phyloP scores from a whole-genome alignment of 35 echinoderm and acorn worm genomes.

The Ophiothrix spiculata region DNA sequence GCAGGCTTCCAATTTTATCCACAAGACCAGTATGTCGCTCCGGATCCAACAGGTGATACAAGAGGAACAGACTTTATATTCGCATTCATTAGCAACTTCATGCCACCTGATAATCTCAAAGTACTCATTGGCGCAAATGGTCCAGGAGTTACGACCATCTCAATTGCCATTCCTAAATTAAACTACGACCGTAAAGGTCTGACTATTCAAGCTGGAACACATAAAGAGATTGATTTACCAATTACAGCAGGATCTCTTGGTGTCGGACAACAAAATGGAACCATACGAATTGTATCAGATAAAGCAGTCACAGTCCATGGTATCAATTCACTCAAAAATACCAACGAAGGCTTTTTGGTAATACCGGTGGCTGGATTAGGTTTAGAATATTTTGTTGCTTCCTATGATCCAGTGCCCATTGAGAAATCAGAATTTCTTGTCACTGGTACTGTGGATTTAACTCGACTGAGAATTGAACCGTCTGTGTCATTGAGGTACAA shows the following conservation, averaged over 20 bases:
- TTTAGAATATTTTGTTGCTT: slow-evolving; percentile 74
- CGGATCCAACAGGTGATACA: too few species aligned
- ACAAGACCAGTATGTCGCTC: too few species aligned
- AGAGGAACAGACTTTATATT: slow-evolving; percentile 85
- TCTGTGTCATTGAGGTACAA: slow-evolving; percentile 19
- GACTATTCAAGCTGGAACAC: slow-evolving; percentile 12
- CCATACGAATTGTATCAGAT: slow-evolving; percentile 42
- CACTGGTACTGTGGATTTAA: slow-evolving; percentile 58
- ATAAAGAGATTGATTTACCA: slow-evolving; percentile 44
- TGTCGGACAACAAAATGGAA: slow-evolving; percentile 68
- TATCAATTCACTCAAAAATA: slow-evolving; percentile 56
- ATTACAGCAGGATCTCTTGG: slow-evolving; percentile 49
- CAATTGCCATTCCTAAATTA: slow-evolving; percentile 38
- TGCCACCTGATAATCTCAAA: slow-evolving; percentile 24
- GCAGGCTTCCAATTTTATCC: too few species aligned
- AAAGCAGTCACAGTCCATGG: slow-evolving; percentile 62
- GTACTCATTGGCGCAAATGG: slow-evolving; percentile 58
- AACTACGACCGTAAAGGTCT: slow-evolving; percentile 30
- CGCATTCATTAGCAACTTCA: slow-evolving; percentile 68
- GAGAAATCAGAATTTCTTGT: slow-evolving; percentile 68
- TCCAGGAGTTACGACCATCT: slow-evolving; percentile 36
- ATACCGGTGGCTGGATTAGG: slow-evolving; percentile 72
- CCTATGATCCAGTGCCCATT: slow-evolving; percentile 60
- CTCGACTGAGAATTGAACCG: slow-evolving; percentile 53
- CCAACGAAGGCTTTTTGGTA: slow-evolving; percentile 70